Base-by-base conservation (phyloP, 2,888 invertebrate species). In the Physocephala rufipes region DNA sequence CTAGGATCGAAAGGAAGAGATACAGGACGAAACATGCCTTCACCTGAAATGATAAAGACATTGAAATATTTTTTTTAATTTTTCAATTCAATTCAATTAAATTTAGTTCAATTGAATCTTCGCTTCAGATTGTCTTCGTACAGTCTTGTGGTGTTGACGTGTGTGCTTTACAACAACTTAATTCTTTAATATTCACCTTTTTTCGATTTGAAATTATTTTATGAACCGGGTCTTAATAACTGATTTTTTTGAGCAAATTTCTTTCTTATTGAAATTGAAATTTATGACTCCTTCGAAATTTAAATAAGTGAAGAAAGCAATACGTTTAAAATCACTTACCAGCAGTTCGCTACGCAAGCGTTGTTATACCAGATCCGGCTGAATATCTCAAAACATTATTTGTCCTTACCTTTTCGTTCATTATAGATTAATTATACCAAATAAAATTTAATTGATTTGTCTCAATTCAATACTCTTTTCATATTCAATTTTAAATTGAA, bases 331-430 rank as follows among this genome's bases (percentile, higher is more conserved):
- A 76, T 77, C 80, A 85, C 85, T 85, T 85, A 85, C 85, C 85
- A 85, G 80, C 85, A 85, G 80, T 80, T 79, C 77, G 75, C 78
- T 78, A 80, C 78, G 78, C 81, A 81, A 84, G 84, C 82, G 82
- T 84, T 85, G 85, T 84, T 85, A 85, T 85, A 84, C 81, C 75
- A 74, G 75, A 77, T 82, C 84, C 81, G 81, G 79, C 79, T 79
- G 81, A 80, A 82, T 81, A 81, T 80, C 77, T 69, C 76, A 36
- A 70, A 77, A n/a, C n/a, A n/a, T n/a, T n/a, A n/a, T 73, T 74
- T 77, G 78, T 77, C 80, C 85, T 85, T 85, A 85, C 85, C 85
- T 85, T 85, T 82, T 77, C 71, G 73, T 69, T 67, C 68, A 66
- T 73, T 71, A 71, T 1, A 58, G 24, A 26, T 36, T 36, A 36